phyloP scores from a whole-genome alignment of 2,113 vertebrate species.

The Rostratula benghalensis region DNA sequence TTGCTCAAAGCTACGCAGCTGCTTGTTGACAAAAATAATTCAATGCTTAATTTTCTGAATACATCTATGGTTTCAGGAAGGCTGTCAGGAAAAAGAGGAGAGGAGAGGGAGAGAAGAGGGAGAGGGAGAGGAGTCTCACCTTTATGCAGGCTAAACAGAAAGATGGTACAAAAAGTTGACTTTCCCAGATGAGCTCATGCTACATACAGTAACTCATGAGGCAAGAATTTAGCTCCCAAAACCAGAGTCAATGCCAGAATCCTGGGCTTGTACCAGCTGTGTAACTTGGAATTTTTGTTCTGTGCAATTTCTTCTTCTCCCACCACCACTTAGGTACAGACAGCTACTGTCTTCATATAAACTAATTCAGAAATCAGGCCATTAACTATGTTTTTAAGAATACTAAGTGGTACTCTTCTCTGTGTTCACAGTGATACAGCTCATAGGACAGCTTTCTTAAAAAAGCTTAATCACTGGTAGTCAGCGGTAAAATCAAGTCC shows the following conservation, averaged over 20 bases:
- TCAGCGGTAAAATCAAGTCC: background rate
- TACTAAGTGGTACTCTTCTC: background rate
- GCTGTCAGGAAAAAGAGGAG: background rate
- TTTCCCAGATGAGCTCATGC: background rate
- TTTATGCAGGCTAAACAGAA: background rate
- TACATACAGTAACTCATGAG: accelerated
- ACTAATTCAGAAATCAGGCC: background rate
- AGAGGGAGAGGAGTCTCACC: background rate
- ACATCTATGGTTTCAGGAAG: background rate
- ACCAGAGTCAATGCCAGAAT: background rate
- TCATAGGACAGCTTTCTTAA: background rate
- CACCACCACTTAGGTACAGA: background rate
- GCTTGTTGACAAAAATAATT: background rate
- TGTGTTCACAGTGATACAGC: background rate
- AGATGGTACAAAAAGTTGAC: background rate
- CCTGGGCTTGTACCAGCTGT: background rate
- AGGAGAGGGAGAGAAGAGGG: too few species aligned
- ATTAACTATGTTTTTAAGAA: background rate
- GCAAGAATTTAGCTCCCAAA: background rate
- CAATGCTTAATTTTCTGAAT: background rate
- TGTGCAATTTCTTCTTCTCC: background rate
- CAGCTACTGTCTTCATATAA: background rate
- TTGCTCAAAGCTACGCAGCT: background rate
- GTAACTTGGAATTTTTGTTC: background rate
- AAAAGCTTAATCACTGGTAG: background rate